phyloP scores from a whole-genome alignment of 2,797 vertebrate genomes.

The Percopsis omiscomaycus region DNA sequence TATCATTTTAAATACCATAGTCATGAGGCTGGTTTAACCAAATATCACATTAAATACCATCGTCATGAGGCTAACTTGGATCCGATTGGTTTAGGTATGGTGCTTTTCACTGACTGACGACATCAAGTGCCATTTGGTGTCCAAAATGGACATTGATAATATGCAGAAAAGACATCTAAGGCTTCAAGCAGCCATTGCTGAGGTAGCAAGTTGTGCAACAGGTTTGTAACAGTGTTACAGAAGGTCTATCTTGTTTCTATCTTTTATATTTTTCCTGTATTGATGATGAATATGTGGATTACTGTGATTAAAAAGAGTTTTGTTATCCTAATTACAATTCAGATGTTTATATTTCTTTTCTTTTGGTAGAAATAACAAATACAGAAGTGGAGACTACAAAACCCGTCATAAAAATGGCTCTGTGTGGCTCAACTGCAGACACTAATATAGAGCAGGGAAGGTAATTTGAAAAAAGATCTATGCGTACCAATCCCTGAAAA shows the following conservation, averaged over 20 bases:
- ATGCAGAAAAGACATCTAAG: constrained; percentile 72
- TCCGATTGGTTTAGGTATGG: constrained; percentile 77
- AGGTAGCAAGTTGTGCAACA: constrained; percentile 47
- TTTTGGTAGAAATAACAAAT: constrained; percentile 36
- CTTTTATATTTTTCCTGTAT: neutral
- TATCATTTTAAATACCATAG: neutral
- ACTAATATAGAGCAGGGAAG: constrained; percentile 29
- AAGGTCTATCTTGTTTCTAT: neutral
- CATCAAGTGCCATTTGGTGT: constrained; percentile 77
- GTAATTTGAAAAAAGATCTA: constrained; percentile 47
- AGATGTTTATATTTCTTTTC: constrained; percentile 9
- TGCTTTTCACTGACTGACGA: constrained; percentile 79
- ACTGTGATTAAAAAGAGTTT: neutral
- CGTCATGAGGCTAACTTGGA: neutral
- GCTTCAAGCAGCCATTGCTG: constrained; percentile 30
- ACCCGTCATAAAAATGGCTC: constrained; percentile 69
- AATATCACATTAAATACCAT: too few species aligned
- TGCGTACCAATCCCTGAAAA: neutral
- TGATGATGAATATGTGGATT: neutral
- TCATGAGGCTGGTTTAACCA: neutral
- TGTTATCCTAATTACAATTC: neutral
- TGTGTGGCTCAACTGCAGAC: constrained; percentile 30
- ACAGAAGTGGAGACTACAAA: constrained; percentile 62
- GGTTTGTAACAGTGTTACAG: neutral
- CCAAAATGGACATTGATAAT: constrained; percentile 80